Conservation (phyloP, 2,888 invertebrate species). For the Agriopis leucophaearia region DNA sequence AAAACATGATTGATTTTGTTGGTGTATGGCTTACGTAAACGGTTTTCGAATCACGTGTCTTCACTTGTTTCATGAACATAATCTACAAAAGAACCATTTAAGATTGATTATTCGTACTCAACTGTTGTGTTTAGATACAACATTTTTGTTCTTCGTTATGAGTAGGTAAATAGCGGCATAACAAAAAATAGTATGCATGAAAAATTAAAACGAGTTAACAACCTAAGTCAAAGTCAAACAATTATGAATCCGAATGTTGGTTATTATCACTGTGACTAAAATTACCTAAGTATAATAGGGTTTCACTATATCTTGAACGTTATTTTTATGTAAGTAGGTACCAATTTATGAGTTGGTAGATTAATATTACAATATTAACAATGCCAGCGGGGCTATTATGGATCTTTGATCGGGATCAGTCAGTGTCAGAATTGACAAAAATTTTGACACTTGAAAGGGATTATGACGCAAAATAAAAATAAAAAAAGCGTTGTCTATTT, state of each 20-base stretch:
- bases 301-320: too few relatives aligned
- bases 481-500: too few relatives aligned
- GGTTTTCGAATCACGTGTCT: not conserved
- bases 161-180: not conserved
- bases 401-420: too few relatives aligned
- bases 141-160: not conserved
- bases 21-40: not conserved
- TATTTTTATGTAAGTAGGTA: too few relatives aligned
- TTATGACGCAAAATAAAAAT: too few relatives aligned
- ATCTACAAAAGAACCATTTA: not conserved
- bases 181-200: not conserved
- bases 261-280: not conserved
- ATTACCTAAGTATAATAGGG: not conserved
- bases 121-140: not conserved
- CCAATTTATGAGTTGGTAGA: too few relatives aligned
- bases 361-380: too few relatives aligned
- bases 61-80: not conserved
- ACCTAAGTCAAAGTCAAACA: slow-evolving; percentile 1
- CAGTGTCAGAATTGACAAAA: too few relatives aligned
- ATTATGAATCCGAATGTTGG: too few relatives aligned
- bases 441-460: too few relatives aligned
- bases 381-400: too few relatives aligned
- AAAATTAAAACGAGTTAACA: not conserved
- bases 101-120: not conserved
- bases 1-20: too few relatives aligned